Evolutionary conservation across 2,797 vertebrate species (phyloP), one percentile per base, ranked within the genome.

Genomic region (Labroides dimidiatus): DNA sequence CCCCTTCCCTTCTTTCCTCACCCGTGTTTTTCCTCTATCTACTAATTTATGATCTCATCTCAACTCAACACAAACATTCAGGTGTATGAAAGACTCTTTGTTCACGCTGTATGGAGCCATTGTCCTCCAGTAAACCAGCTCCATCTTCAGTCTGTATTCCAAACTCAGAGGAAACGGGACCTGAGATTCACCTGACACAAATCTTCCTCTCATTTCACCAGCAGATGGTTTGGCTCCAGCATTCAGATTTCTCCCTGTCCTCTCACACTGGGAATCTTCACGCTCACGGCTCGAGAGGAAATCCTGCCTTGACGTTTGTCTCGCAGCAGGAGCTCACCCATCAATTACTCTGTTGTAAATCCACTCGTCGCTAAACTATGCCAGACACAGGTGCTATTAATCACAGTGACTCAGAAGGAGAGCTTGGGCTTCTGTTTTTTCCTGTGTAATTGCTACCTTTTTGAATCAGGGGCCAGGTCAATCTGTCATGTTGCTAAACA

Each of bases 331-430:
- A 87, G 69, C 82, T 80, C 77, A 76, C 65, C 80, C 82, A 81
- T 91, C 84, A 90, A 79, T 90, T 88, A 89, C 50, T 3, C 67
- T 0, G 75, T 62, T 71, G 82, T 91, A 91, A 92, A 92, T 91
- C 81, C 80, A 78, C 77, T 89, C 79, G 20, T 64, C 27, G 2
- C 73, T 55, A 48, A 80, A 68, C 72, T 45, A 43, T 55, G 75
- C 75, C 81, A 81, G 84, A 84, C 76, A 42, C 10, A 51, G 73
- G 82, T 14, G 41, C 76, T 61, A 81, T 91, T 66, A 76, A 89
- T 89, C 86, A 87, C 24, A 53, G 9, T 19, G 24, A 20, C 52
- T 72, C 64, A 58, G 76, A 81, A 75, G 19, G 47, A 21, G 67
- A 69, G 64, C 56, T 41, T 4, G 24, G 14, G 17, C 59, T 68